Evolutionary conservation across 2,113 vertebrate species (phyloP), one percentile per base, ranked within the genome.

Genomic region (Acanthochromis polyacanthus): DNA sequence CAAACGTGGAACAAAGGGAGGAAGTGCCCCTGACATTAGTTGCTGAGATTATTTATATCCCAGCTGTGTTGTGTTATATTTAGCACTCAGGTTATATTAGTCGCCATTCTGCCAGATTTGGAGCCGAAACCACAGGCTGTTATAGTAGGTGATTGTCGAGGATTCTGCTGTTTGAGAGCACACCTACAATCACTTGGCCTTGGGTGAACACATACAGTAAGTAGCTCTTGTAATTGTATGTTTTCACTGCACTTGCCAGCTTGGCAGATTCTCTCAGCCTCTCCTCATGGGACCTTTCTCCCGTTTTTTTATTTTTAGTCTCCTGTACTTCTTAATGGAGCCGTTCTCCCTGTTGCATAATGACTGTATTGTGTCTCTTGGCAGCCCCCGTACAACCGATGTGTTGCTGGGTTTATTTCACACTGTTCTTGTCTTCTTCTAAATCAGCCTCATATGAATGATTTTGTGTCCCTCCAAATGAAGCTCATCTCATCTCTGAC

Each of bases 61-160:
- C 4, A 38, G 52, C 68, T 66, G 55, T 64, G 52, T 80, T 28
- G 69, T 50, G 76, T 87, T 93, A 93, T 91, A 90, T 92, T 91
- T 88, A 91, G 82, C 70, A 20, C 17, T 73, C 8, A 43, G 78
- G 82, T 81, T 93, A 85, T 92, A 92, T 93, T 89, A 68, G 87
- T 76, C 32, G 10, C 43, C 9, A 8, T 60, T 82, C 50, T 69
- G 76, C 76, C 85, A 82, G 73, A 86, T 89, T 90, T 84, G 73
- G 81, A 91, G 63, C 63, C 62, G 45, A 75, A 85, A 82, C 56
- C 46, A 53, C 30, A 10, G 51, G 73, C 75, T 67, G 64, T 61
- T 84, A 10, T 25, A 45, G 62, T n/a, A 65, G 55, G 22, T 71
- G 85, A 87, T 66, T 80, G 86, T 84, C 7, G 62, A 78, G 79